Evolutionary conservation across 2,888 invertebrate species (phyloP), one percentile per base, ranked within the genome.

Genomic region (Eupithecia dodoneata): DNA sequence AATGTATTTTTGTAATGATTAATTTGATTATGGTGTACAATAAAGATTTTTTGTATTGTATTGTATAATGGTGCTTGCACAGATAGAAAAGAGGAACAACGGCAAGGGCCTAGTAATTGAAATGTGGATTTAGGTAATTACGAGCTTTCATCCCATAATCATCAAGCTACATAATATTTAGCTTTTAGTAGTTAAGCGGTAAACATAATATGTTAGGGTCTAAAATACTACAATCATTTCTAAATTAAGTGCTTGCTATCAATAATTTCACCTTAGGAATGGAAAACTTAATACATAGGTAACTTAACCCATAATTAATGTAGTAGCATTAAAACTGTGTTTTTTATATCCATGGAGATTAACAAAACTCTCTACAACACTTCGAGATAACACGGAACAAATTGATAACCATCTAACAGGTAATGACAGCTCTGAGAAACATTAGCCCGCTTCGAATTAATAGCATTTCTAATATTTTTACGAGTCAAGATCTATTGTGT

Each of bases 11-110:
- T n/a, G n/a, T n/a, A n/a, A n/a, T n/a, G n/a, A n/a, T n/a, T n/a
- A n/a, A n/a, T n/a, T n/a, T n/a, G n/a, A n/a, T n/a, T n/a, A n/a
- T n/a, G n/a, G n/a, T n/a, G n/a, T n/a, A n/a, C n/a, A n/a, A n/a
- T n/a, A n/a, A n/a, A n/a, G n/a, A n/a, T n/a, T n/a, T n/a, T n/a
- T n/a, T n/a, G n/a, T n/a, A n/a, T n/a, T n/a, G n/a, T n/a, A n/a
- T n/a, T n/a, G n/a, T n/a, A n/a, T n/a, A 87, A 93, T 92, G 93
- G 93, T 88, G 90, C 81, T 82, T 80, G 84, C 87, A 89, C 87
- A 88, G 87, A 84, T 83, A 80, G 83, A 87, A 91, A 90, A 85
- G 81, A 77, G 81, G 30, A 30, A 30, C 30, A 30, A 30, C 30
- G 30, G 30, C 30, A 30, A 30, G 30, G 30, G 30, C 30, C 30